Base-by-base conservation (phyloP, 2,797 vertebrate species). In the Vespertilio murinus region DNA sequence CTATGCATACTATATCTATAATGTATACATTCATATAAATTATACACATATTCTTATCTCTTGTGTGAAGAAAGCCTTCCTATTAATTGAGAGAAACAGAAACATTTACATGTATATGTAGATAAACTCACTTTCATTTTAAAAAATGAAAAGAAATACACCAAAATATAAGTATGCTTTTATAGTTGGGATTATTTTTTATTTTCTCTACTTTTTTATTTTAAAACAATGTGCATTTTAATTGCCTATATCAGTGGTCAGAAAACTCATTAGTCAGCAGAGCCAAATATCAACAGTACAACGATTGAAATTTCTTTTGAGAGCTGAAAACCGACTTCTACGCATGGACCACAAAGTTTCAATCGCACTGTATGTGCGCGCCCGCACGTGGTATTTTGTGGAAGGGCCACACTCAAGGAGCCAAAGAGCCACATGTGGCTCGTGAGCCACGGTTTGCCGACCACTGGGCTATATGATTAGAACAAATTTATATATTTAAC, bases 101-200 rank as follows among this genome's bases (percentile, higher is more conserved):
- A 81, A 64, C 38, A 35, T 45, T 81, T 52, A 54, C 33, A 9
- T 61, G 25, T 87, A 4, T 54, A 65, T 69, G 11, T 42, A 93
- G 20, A 10, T 65, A 86, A 90, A 71, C 33, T 64, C 75, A 64
- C 42, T 83, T 87, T 38, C 35, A 59, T 56, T 61, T 61, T 69
- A 20, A 40, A 56, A 71, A 88, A 65, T 75, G 6, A 61, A 83
- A 95, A 69, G n/a, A 93, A 92, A 75, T 52, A 73, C 23, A 59
- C 75, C 17, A 52, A 80, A 93, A 93, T 88, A 71, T 69, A 54
- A 73, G 14, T 16, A 10, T 77, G 13, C 17, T 92, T 93, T 73
- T 45, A 14, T 84, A 64, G 30, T 9, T 88, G 38, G 30, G 75
- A 73, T 86, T 88, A 45, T 73, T 28, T 38, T 82, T 49, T 22